Evolutionary conservation across 2,888 invertebrate species (phyloP).

Genomic region (Conchocele bisecta): DNA sequence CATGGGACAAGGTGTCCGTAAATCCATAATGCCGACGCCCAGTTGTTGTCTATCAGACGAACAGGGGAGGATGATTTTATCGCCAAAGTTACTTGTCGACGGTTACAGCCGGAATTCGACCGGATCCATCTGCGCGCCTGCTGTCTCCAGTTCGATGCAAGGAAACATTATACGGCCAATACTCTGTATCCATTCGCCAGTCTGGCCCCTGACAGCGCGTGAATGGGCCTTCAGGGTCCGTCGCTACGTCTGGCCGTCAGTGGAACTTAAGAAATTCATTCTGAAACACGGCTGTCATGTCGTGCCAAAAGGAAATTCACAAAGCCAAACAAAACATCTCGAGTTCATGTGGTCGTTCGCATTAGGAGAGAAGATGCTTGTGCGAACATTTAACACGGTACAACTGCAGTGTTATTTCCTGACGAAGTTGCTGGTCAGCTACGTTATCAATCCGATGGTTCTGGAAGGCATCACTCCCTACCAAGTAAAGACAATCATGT

Average conservation of each 20-base stretch:
- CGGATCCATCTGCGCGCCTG: constrained; percentile 44
- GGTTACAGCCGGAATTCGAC: constrained; percentile 44
- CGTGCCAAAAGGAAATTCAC: constrained; percentile 49
- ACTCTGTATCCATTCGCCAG: constrained; percentile 53
- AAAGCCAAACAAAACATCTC: constrained; percentile 54
- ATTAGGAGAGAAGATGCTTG: constrained; percentile 48
- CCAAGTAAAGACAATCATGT: constrained; percentile 55
- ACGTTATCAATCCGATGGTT: constrained; percentile 51
- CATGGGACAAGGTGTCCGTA: constrained; percentile 43
- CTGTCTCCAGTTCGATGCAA: constrained; percentile 38
- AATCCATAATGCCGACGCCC: constrained; percentile 47
- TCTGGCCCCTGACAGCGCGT: constrained; percentile 55
- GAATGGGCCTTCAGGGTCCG: constrained; percentile 56
- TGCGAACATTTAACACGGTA: constrained; percentile 49
- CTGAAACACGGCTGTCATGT: constrained; percentile 57
- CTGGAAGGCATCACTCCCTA: constrained; percentile 48
- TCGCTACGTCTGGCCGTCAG: constrained; percentile 52
- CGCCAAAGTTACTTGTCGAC: constrained; percentile 50
- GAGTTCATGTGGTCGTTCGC: constrained; percentile 60
- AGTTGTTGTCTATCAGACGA: constrained; percentile 54
- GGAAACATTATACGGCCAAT: constrained; percentile 34
- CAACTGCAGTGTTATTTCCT: constrained; percentile 55
- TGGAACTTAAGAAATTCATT: constrained; percentile 53
- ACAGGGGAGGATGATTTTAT: constrained; percentile 57
- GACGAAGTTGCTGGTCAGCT: constrained; percentile 46